Evolutionary conservation across 2,888 invertebrate species (phyloP).

Genomic region (Archaeoteleia sp.): DNA sequence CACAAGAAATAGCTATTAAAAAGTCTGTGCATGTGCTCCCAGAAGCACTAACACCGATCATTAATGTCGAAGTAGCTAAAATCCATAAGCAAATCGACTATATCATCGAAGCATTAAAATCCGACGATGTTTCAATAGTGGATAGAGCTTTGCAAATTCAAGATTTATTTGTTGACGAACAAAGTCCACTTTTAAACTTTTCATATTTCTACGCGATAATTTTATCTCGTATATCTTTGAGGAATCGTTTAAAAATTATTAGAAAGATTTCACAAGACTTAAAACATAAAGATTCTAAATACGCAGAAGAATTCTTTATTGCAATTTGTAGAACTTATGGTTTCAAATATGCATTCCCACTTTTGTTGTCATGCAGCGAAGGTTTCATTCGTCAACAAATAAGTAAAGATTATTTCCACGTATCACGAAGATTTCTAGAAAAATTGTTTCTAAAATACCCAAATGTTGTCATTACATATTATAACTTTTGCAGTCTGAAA

Average conservation of each 20-base stretch:
- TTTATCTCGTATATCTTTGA: conserved; percentile 60
- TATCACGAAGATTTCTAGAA: conserved; percentile 43
- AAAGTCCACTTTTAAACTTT: conserved; percentile 54
- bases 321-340: conserved; percentile 55
- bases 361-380: conserved; percentile 63
- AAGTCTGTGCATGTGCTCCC: conserved; percentile 47
- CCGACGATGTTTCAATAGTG: conserved; percentile 61
- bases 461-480: conserved; percentile 56
- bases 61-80: conserved; percentile 60
- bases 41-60: conserved; percentile 54
- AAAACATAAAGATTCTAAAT: conserved; percentile 34
- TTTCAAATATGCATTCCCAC: conserved; percentile 55
- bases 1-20: conserved; percentile 16
- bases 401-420: conserved; percentile 34
- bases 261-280: conserved; percentile 59
- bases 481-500: neutral
- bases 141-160: conserved; percentile 61
- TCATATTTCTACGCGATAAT: conserved; percentile 61
- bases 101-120: conserved; percentile 63
- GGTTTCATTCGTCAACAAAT: conserved; percentile 56
- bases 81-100: conserved; percentile 50
- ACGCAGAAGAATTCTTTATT: conserved; percentile 64
- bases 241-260: conserved; percentile 61
- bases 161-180: conserved; percentile 64
- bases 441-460: conserved; percentile 59